Base-by-base conservation (phyloP, 2,888 invertebrate species). In the Microctonus hyperodae region DNA sequence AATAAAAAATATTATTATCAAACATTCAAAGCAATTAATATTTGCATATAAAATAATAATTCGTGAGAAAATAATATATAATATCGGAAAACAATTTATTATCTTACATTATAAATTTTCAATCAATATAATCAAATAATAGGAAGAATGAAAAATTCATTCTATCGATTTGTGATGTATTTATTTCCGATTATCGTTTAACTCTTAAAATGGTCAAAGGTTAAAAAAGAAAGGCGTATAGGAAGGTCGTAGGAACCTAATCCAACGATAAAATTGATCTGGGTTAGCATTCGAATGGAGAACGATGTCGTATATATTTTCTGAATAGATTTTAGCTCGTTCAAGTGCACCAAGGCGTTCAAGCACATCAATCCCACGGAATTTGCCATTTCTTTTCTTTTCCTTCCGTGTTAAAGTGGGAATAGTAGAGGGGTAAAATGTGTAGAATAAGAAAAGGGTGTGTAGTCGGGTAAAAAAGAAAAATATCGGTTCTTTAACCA, bases 191-290 rank as follows among this genome's bases (percentile, higher is more conserved):
- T 44, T 44, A 44, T 44, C 20, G 16, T 44, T 20, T 44, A 44
- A 44, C 44, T 16, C 16, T 28, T 28, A 16, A 16, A 20, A 5
- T n/a, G 44, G 16, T 44, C 44, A 44, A 6, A 44, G 9, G 44
- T 44, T n/a, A n/a, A 16, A 16, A 9, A 16, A 28, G 22, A 22
- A 11, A 61, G 25, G 25, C 50, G 16, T 31, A 35, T 10, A 11
- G 2, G 13, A 35, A 35, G 51, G 20, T 53, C 23, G 33, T 11
- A 20, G 10, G 1, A 33, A 44, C 25, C n/a, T 2, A 64, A 33
- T 56, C 37, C 25, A 55, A 28, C 56, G 28, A 33, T 63, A 20
- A 56, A 63, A 63, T 63, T 44, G 40, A 48, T 48, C 44, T 28
- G 23, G 40, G 25, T 44, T 44, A 48, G 23, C 31, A 31, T 44